Percentiles rank a stretch among this genome's conserved stretches.
Conservation (phyloP, 2,113 vertebrate genomes). For the Sorex araneus region DNA sequence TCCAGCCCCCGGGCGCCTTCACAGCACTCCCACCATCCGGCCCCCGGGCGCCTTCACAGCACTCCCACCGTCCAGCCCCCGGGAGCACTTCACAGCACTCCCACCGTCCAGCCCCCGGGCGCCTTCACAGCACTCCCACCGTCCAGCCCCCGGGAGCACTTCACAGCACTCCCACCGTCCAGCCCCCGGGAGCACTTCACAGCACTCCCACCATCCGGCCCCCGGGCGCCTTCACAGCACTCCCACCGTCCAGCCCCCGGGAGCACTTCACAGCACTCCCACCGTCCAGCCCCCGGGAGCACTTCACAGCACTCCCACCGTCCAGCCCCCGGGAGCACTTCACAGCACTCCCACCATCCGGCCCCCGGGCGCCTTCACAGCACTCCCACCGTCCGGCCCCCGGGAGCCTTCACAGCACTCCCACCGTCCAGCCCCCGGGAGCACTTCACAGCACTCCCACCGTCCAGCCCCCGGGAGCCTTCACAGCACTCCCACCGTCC, state of each 20-base stretch:
- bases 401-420: neutral
- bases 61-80: neutral
- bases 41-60: neutral
- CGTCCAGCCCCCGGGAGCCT: neutral
- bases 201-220: neutral
- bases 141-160: neutral
- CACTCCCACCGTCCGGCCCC: neutral
- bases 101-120: neutral
- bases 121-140: neutral
- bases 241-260: neutral
- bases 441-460: neutral
- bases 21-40: neutral
- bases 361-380: neutral
- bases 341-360: neutral
- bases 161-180: neutral
- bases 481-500: neutral
- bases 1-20: neutral
- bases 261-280: neutral
- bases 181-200: neutral
- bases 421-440: neutral
- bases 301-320: neutral
- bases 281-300: neutral
- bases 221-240: neutral
- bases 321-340: neutral
- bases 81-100: neutral